Conservation (phyloP, 2,113 vertebrate species). For the Motacilla tschutschensis region DNA sequence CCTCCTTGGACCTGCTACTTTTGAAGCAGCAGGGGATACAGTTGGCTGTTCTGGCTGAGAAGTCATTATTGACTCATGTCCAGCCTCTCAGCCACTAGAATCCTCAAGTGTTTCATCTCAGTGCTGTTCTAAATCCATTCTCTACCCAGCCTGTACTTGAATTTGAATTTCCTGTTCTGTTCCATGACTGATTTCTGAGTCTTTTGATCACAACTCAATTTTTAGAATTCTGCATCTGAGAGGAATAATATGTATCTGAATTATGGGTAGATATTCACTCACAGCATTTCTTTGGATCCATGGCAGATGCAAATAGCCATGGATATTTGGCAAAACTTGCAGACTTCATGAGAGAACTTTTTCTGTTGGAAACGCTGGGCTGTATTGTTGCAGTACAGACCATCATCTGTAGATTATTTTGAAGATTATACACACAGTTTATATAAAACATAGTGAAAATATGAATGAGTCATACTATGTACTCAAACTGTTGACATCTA, state of each 20-base stretch:
- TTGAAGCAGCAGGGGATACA: background rate
- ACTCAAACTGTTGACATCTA: background rate
- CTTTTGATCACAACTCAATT: background rate
- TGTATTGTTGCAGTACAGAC: background rate
- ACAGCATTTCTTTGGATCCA: background rate
- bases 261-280: background rate
- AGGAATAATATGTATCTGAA: background rate
- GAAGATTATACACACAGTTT: background rate
- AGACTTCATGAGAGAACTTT: background rate
- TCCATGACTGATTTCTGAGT: background rate
- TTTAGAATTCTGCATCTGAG: background rate
- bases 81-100: background rate
- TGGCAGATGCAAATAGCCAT: background rate
- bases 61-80: background rate
- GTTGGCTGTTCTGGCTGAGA: background rate
- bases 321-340: background rate
- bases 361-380: background rate
- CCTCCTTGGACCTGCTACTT: background rate
- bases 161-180: background rate
- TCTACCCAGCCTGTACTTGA: background rate
- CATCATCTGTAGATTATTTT: background rate
- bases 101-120: background rate
- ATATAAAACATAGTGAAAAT: background rate
- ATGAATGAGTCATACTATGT: rapidly evolving
- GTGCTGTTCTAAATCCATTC: background rate